These are phyloP conservation scores for Phasia obesa DNA, from an alignment of 2,888 invertebrate species.

Conservation along the genomic window DNA sequence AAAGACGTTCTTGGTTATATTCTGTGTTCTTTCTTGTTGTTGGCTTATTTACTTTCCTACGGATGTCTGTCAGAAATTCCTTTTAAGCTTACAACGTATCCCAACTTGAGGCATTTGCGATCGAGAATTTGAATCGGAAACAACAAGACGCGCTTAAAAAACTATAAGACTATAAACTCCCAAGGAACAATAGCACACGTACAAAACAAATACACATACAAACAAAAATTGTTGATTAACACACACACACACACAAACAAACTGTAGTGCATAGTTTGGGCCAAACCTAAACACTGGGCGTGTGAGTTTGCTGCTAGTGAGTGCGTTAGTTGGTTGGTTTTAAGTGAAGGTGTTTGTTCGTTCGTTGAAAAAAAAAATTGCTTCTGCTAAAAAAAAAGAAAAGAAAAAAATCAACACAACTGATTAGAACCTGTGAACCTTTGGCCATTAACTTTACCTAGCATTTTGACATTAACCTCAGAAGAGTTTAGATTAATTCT, in stretches of 20 bases:
- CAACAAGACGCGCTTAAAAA: constrained; percentile 72
- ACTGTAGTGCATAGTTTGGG: constrained; percentile 18
- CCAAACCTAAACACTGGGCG: constrained; percentile 29
- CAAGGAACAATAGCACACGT: constrained; percentile 15
- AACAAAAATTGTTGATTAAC: neutral
- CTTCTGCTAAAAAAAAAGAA: constrained; percentile 33
- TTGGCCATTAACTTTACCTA: constrained; percentile 50
- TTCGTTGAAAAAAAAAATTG: constrained; percentile 11
- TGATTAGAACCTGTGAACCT: constrained; percentile 44
- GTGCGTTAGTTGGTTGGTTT: constrained; percentile 46
- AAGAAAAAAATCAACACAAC: constrained; percentile 18
- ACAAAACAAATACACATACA: constrained; percentile 24
- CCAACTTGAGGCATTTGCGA: constrained; percentile 79
- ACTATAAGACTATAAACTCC: constrained; percentile 1
- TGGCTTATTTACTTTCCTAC: constrained; percentile 65
- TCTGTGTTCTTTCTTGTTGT: constrained; percentile 53
- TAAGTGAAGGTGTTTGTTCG: constrained; percentile 62
- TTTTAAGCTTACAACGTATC: constrained; percentile 79
- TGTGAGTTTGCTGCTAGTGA: constrained; percentile 44
- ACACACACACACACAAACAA: constrained; percentile 12
- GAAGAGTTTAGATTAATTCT: constrained; percentile 55
- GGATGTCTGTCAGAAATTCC: constrained; percentile 75
- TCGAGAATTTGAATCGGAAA: constrained; percentile 80
- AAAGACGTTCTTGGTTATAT: constrained; percentile 51
- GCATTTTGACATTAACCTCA: constrained; percentile 51